phyloP scores from a whole-genome alignment of 2,888 invertebrate genomes.

The Chrysina gloriosa region DNA sequence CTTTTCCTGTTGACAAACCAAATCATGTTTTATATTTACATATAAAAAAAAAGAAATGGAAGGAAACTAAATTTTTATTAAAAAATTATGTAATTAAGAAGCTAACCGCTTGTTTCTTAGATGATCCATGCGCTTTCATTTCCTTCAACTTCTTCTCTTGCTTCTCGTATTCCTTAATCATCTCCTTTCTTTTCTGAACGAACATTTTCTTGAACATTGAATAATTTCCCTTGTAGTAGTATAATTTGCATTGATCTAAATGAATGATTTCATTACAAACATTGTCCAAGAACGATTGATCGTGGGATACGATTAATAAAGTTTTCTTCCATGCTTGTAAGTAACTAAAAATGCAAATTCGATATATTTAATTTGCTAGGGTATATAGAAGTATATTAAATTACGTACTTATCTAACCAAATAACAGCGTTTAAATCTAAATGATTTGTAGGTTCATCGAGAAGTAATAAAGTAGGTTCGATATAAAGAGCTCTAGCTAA shows the following conservation, averaged over 20 bases:
- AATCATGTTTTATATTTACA: not conserved
- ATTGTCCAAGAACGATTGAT: conserved; percentile 99
- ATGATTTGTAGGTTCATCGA: conserved; percentile 99
- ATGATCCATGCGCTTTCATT: conserved; percentile 93
- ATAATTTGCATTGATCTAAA: conserved; percentile 92
- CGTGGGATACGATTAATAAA: conserved; percentile 97
- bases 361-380: not conserved
- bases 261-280: conserved; percentile 99
- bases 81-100: no score
- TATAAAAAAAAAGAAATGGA: conserved; percentile 24
- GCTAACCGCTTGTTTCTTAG: conserved; percentile 89
- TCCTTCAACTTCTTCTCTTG: conserved; percentile 97
- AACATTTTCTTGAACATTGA: conserved; percentile 99
- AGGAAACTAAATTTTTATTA: no score
- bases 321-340: conserved; percentile 99
- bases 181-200: conserved; percentile 94
- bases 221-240: conserved; percentile 98
- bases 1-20: conserved; percentile 74
- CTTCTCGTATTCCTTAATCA: conserved; percentile 97
- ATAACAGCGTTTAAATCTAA: conserved; percentile 99
- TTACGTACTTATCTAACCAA: conserved; percentile 95
- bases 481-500: conserved; percentile 95
- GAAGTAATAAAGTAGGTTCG: conserved; percentile 95
- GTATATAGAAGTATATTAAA: not conserved
- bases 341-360: conserved; percentile 72